A percentile compares a stretch with the other conserved stretches of the same genome.
phyloP scores from a whole-genome alignment of 2,113 vertebrate genomes.

The Oceanites oceanicus region DNA sequence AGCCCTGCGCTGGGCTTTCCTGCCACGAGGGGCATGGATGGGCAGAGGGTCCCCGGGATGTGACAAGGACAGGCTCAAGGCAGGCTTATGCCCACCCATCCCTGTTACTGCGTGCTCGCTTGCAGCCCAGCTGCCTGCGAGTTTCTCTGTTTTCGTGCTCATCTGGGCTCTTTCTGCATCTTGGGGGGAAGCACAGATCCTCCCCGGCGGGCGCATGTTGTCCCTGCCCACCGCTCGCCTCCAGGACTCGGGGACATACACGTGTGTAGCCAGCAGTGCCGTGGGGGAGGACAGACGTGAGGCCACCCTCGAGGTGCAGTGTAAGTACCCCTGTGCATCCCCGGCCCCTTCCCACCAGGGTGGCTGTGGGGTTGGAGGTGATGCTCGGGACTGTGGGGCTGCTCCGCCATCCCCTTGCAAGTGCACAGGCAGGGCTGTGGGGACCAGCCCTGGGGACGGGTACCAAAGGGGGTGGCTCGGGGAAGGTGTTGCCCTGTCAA shows the following conservation, averaged over 20 bases:
- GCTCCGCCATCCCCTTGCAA: neutral
- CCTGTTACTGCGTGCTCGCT: accelerated
- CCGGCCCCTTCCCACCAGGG: neutral
- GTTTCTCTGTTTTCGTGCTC: neutral
- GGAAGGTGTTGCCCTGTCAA: neutral
- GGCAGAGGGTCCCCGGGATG: neutral
- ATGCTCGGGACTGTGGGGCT: accelerated
- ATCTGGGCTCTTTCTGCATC: neutral
- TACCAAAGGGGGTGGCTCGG: accelerated
- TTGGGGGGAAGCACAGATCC: conserved; percentile 35
- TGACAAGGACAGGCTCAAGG: accelerated
- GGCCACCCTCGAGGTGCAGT: conserved; percentile 73
- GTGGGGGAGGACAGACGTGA: conserved; percentile 85
- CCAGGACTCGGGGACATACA: conserved; percentile 83
- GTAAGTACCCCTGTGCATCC: conserved; percentile 44
- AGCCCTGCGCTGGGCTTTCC: neutral
- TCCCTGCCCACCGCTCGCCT: conserved; percentile 70
- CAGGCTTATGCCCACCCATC: neutral
- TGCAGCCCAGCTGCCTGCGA: neutral
- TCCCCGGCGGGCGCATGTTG: conserved; percentile 72
- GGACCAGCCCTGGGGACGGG: neutral
- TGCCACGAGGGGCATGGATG: neutral
- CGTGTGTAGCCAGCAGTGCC: conserved; percentile 83
- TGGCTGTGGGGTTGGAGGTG: too few relatives aligned
- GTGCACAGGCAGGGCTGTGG: accelerated